phyloP scores from a whole-genome alignment of 2,888 invertebrate genomes.

The Congeria kusceri region DNA sequence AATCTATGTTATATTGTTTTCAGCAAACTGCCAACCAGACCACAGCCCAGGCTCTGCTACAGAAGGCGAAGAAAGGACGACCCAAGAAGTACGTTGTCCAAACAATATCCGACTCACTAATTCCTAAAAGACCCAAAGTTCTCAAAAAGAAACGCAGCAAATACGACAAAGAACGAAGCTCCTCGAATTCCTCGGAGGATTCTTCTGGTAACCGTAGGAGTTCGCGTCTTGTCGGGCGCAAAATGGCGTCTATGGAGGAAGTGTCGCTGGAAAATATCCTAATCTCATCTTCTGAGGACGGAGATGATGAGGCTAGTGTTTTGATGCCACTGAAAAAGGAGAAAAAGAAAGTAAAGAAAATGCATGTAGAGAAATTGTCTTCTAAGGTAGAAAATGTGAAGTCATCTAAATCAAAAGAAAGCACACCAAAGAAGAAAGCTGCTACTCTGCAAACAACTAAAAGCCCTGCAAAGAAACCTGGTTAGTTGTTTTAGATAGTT shows the following conservation, averaged over 20 bases:
- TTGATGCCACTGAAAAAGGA: slow-evolving; percentile 18
- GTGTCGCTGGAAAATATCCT: slow-evolving; percentile 57
- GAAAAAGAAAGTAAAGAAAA: slow-evolving; percentile 23
- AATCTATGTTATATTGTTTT: slow-evolving; percentile 10
- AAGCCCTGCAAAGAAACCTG: slow-evolving; percentile 20
- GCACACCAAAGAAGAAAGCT: slow-evolving; percentile 16
- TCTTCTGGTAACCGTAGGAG: slow-evolving; percentile 33
- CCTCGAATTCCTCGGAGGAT: slow-evolving; percentile 39
- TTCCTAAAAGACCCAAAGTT: slow-evolving; percentile 21
- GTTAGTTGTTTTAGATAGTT: slow-evolving; percentile 7
- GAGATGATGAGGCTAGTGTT: background rate
- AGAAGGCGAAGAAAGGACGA: slow-evolving; percentile 68
- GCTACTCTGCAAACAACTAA: background rate
- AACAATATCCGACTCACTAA: slow-evolving; percentile 15
- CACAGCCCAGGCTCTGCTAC: slow-evolving; percentile 65
- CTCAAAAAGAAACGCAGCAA: slow-evolving; percentile 42
- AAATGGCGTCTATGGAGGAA: slow-evolving; percentile 57
- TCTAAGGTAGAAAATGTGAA: background rate
- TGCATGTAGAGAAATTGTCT: slow-evolving; percentile 4
- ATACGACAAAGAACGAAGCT: slow-evolving; percentile 18
- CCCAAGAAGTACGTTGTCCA: slow-evolving; percentile 36
- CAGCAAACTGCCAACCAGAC: slow-evolving; percentile 50
- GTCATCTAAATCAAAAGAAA: slow-evolving; percentile 4
- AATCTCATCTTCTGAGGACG: slow-evolving; percentile 55
- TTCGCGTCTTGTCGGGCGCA: slow-evolving; percentile 43